Base-by-base conservation (phyloP, 1,140 invertebrate genomes). In the Drosophila ogumai region DNA sequence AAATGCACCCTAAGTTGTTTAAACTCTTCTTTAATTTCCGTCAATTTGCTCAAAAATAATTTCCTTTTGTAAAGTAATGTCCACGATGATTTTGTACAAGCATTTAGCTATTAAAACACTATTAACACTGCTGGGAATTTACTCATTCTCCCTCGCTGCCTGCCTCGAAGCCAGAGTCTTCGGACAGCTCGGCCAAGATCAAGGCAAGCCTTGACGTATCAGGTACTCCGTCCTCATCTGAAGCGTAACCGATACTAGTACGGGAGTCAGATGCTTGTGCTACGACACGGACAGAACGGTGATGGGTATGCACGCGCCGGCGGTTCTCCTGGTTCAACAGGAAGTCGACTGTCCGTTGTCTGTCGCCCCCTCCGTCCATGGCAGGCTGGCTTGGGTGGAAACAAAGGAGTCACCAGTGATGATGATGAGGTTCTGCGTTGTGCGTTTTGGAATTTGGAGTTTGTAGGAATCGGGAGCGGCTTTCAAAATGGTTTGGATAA, bases 351-450 rank as follows among this genome's bases (percentile, higher is more conserved):
- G 75, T 40, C 15, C 65, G 41, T 52, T 82, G 75, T 54, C 82
- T 87, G 49, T 88, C 84, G 15, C 84, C 84, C 6, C 84, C 65
- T 8, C 85, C 84, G 52, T 87, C 84, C 82, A 87, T 87, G 25
- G 15, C 46, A 7, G 28, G 22, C 15, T 44, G 22, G 13, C 8
- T 22, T 7, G 15, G 7, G 2, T 3, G 15, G 13, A 4, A 10
- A n/a, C 5, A 15, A 12, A 10, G 5, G 13, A n/a, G n/a, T n/a
- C n/a, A n/a, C n/a, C n/a, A n/a, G n/a, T n/a, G n/a, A n/a, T n/a
- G n/a, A n/a, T n/a, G n/a, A 54, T 32, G 34, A 22, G 19, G 15
- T 10, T 10, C 25, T 7, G 12, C 17, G 47, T 10, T 58, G 43
- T 54, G 28, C 7, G 13, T 60, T 80, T 80, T 40, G 44, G 66